Conservation (phyloP, 2,888 invertebrate species). For the Meteorus cinctellus region DNA sequence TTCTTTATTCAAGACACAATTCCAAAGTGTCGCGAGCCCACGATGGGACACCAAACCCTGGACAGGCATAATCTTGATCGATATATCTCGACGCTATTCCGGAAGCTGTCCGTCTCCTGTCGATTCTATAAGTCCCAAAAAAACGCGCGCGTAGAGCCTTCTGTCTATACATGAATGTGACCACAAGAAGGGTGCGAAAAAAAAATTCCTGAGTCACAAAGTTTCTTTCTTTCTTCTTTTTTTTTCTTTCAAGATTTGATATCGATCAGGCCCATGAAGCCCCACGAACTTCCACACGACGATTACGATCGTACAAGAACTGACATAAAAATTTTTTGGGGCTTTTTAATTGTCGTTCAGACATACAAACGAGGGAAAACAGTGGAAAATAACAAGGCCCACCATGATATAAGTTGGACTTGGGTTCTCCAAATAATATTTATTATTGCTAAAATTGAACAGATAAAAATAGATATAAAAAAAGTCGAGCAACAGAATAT, state of each 20-base stretch:
- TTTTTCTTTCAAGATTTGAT: constrained; percentile 7
- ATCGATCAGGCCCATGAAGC: constrained; percentile 13
- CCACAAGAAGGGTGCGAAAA: constrained; percentile 43
- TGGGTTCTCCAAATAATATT: constrained; percentile 20
- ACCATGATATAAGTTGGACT: constrained; percentile 11
- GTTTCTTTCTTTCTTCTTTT: not conserved
- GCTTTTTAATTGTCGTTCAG: constrained; percentile 26
- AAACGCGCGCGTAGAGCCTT: constrained; percentile 28
- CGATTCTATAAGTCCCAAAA: constrained; percentile 33
- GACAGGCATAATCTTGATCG: constrained; percentile 57
- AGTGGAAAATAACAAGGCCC: constrained; percentile 34
- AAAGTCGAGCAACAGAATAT: constrained; percentile 29
- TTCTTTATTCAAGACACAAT: constrained; percentile 56
- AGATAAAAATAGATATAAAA: constrained; percentile 30
- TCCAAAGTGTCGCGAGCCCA: constrained; percentile 42
- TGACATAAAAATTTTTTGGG: constrained; percentile 26
- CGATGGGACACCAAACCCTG: constrained; percentile 52
- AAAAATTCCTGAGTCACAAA: constrained; percentile 41
- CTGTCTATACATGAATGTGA: constrained; percentile 31
- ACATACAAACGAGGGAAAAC: constrained; percentile 12
- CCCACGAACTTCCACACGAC: not conserved
- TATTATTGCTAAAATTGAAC: constrained; percentile 25
- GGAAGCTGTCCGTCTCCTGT: constrained; percentile 69
- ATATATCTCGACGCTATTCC: constrained; percentile 68
- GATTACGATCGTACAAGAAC: constrained; percentile 28